phyloP scores from a whole-genome alignment of 2,888 invertebrate genomes.

The Osmoderma eremita region DNA sequence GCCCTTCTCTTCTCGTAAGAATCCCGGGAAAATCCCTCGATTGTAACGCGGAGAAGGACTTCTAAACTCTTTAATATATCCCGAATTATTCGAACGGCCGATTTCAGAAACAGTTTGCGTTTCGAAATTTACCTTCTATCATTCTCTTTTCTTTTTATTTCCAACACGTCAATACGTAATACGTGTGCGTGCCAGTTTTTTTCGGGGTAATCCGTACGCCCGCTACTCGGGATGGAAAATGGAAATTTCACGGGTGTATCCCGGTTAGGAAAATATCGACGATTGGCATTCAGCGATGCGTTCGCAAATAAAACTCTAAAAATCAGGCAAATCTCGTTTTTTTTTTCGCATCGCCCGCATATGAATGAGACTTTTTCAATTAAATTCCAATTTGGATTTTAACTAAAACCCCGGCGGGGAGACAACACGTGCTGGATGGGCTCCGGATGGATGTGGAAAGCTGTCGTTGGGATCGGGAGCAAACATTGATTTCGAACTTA shows the following conservation, averaged over 20 bases:
- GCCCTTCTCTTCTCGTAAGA: conserved; percentile 17
- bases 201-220: conserved; percentile 24
- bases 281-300: conserved; percentile 61
- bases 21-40: conserved; percentile 10
- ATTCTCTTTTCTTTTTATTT: neutral
- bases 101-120: neutral
- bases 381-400: conserved; percentile 63
- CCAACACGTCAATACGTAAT: conserved; percentile 9
- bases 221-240: conserved; percentile 51
- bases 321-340: conserved; percentile 61
- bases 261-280: conserved; percentile 50
- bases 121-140: neutral
- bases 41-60: neutral
- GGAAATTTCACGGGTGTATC: conserved; percentile 48
- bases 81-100: conserved; percentile 6
- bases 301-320: conserved; percentile 60
- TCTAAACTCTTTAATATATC: conserved; percentile 12
- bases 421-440: conserved; percentile 54
- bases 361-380: conserved; percentile 65
- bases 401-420: conserved; percentile 53
- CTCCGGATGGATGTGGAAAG: conserved; percentile 16
- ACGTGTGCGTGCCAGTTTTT: conserved; percentile 8
- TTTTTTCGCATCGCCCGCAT: conserved; percentile 64
- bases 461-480: conserved; percentile 41
- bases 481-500: conserved; percentile 41